Percentiles rank a stretch among this genome's conserved stretches.
These are phyloP conservation scores for Elysia chlorotica DNA, from an alignment of 1,140 invertebrate species.

Conservation along the genomic window DNA sequence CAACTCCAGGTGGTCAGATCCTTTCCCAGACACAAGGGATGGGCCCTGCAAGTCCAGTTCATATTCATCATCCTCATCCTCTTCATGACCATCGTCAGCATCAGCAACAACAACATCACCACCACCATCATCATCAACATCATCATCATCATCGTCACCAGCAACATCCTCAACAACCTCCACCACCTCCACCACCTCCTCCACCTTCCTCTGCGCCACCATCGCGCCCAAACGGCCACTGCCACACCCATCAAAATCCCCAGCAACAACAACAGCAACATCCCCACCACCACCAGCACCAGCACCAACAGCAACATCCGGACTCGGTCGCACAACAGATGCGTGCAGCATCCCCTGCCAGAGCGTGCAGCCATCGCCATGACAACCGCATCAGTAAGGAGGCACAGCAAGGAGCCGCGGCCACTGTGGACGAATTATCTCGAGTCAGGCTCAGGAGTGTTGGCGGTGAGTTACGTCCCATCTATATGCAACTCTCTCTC, in stretches of 20 bases:
- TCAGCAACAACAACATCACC: not conserved
- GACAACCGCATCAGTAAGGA: too few relatives aligned
- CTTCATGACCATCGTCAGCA: not conserved
- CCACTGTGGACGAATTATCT: not conserved
- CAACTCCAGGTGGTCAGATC: too few relatives aligned
- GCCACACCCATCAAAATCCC: not conserved
- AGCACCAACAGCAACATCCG: not conserved
- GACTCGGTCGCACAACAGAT: not conserved
- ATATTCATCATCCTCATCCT: constrained; percentile 3
- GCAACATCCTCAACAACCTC: not conserved
- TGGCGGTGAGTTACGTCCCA: not conserved
- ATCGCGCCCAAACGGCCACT: not conserved
- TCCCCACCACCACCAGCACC: not conserved
- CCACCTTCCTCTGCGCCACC: not conserved
- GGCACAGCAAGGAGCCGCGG: too few relatives aligned
- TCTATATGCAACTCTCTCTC: not conserved
- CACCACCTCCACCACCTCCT: not conserved
- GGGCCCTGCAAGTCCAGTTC: too few relatives aligned
- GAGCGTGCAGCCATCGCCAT: too few relatives aligned
- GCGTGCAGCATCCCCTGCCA: not conserved
- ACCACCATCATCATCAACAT: constrained; percentile 2
- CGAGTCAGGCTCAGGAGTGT: not conserved
- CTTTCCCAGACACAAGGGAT: too few relatives aligned
- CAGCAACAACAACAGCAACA: not conserved
- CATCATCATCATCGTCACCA: not conserved